Base-by-base conservation (phyloP, 1,140 invertebrate species). In the Bactericera cockerelli region DNA sequence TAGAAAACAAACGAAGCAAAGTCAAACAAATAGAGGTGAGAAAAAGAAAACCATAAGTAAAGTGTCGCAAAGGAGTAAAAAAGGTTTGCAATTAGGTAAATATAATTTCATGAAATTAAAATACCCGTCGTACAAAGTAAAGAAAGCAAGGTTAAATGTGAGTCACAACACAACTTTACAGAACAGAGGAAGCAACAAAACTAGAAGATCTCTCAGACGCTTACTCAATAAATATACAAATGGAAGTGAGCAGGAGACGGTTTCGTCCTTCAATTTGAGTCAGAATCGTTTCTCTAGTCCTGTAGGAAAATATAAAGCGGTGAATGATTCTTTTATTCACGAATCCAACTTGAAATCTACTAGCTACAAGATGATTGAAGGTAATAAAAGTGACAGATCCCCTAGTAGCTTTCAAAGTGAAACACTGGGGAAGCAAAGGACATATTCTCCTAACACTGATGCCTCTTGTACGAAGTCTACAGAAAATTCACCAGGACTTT, bases 61-160 rank as follows among this genome's bases (percentile, higher is more conserved):
- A 31, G 28, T 31, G 28, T 31, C 28, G 28, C 28, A 31, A 6
- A n/a, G n/a, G n/a, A n/a, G n/a, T n/a, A n/a, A n/a, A n/a, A 31
- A 31, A 31, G 28, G 28, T 13, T 31, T 31, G 13, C 28, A 31
- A 31, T 6, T 49, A 22, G 42, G 42, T 4, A 49, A 49, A 49
- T 49, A 49, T 49, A 49, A 49, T 49, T 49, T 49, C 19, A 49
- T 49, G 22, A 49, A 49, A 49, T 49, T 49, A 49, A 49, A 49
- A 49, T 16, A 49, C 8, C 42, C 42, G 22, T 16, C 42, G 6
- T 49, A 49, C 19, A 49, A 49, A 49, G 19, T 49, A 49, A 49
- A 49, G 4, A 49, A 49, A 49, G 22, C 28, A 13, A 31, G 28
- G 13, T 31, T 31, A 31, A 31, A 31, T 31, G 28, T 4, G 13